Conservation (phyloP, 2,888 invertebrate genomes). For the Itoplectis maculator region DNA sequence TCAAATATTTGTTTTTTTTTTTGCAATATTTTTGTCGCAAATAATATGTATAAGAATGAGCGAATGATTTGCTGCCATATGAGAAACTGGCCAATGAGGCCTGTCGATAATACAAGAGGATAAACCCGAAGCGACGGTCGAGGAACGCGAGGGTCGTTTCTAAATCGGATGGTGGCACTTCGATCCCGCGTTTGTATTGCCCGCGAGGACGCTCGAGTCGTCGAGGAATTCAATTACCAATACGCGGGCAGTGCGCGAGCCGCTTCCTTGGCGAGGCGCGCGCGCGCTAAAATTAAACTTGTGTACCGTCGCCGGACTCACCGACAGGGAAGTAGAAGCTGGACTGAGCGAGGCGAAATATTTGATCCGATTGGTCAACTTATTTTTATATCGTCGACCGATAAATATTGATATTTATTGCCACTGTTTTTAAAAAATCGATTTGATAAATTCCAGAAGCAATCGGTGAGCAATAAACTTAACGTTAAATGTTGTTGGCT, state of each 20-base stretch:
- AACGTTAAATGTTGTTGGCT: too few species aligned
- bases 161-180: conserved; percentile 52
- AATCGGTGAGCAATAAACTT: too few species aligned
- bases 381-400: not conserved
- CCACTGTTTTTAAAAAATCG: too few species aligned
- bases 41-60: not conserved
- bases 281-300: conserved; percentile 29
- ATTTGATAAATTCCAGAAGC: too few species aligned
- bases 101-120: conserved; percentile 33
- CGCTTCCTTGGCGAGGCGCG: not conserved
- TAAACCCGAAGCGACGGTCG: conserved; percentile 41
- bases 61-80: not conserved
- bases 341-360: not conserved
- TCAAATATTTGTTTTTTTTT: not conserved
- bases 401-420: not conserved
- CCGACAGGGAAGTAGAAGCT: conserved; percentile 2
- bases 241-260: conserved; percentile 6
- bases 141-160: conserved; percentile 63
- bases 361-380: not conserved
- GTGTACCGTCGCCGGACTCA: not conserved
- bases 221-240: conserved; percentile 46
- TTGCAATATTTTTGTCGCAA: not conserved
- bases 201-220: not conserved
- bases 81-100: conserved; percentile 45
- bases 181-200: conserved; percentile 26